Base-by-base conservation (phyloP, 2,797 vertebrate species). In the Sebastes nivosus region DNA sequence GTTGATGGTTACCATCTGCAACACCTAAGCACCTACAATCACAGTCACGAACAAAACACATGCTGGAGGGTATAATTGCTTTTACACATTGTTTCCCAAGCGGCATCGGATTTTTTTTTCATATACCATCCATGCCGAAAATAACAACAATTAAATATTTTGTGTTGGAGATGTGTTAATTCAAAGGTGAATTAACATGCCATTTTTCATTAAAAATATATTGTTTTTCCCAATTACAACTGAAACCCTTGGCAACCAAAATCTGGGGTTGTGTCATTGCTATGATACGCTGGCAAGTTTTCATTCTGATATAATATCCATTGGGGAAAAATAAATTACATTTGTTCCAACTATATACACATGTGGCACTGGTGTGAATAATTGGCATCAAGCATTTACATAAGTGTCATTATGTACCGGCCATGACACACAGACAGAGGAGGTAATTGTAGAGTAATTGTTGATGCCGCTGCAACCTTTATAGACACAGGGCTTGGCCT, bases 1-100 rank as follows among this genome's bases (percentile, higher is more conserved):
- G 42, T 24, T 50, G 82, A 86, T 81, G 77, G 46, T 65, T 67
- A 50, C 87, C 71, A 71, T 84, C 80, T 90, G 77, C 68, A 79
- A 77, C 72, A 79, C 57, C 68, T 82, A 69, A 77, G 67, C 34
- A 75, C 60, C 61, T 71, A 72, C 58, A 67, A 75, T 82, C 57
- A 87, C 71, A 65, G 64, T 18, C 71, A 32, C n/a, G 60, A 71
- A 79, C 69, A 76, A 66, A 82, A 74, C 1, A 65, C 73, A 54
- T 52, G 63, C 77, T 67, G 10, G 57, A 68, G 71, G 75, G 46
- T 74, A 67, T 63, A 59, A 78, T 57, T 73, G 64, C 32, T 58
- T 80, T 79, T 52, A 67, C 24, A 46, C 16, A 20, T 32, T 55
- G 27, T 67, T 78, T 69, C 67, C 20, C 18, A 0, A 71, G 29